Conservation (phyloP, 1,140 invertebrate species). For the Diabrotica undecimpunctata region DNA sequence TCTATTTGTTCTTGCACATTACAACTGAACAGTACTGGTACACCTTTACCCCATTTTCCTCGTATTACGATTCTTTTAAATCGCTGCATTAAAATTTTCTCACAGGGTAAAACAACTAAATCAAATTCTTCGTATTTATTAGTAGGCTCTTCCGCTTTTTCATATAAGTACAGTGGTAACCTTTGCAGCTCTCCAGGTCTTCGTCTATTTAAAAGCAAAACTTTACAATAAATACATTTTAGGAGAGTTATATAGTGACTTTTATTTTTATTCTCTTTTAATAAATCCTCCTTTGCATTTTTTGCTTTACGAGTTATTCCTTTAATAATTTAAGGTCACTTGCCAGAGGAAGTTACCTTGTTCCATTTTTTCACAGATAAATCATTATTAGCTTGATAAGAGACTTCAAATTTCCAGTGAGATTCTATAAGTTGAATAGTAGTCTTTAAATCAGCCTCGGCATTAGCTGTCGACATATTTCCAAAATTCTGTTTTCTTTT, state of each 20-base stretch:
- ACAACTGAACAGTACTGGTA: constrained; percentile 28
- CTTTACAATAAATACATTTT: constrained; percentile 34
- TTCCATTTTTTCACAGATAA: constrained; percentile 42
- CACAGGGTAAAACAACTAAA: constrained; percentile 13
- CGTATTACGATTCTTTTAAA: constrained; percentile 30
- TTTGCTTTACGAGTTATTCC: constrained; percentile 33
- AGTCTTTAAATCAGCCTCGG: too few relatives aligned
- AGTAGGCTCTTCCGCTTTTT: background rate
- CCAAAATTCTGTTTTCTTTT: background rate
- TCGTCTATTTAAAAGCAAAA: constrained; percentile 35
- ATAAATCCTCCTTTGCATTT: constrained; percentile 16
- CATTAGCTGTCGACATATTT: too few relatives aligned
- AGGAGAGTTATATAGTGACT: constrained; percentile 29
- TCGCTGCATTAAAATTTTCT: constrained; percentile 25
- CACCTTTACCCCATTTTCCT: constrained; percentile 29
- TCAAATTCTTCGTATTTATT: constrained; percentile 28
- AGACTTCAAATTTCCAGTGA: constrained; percentile 29
- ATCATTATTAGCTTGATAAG: constrained; percentile 35
- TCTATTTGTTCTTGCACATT: constrained; percentile 27
- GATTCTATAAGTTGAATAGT: background rate
- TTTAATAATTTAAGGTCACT: constrained; percentile 42
- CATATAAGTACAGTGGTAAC: constrained; percentile 8
- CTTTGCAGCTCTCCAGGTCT: constrained; percentile 35
- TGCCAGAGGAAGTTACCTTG: constrained; percentile 41
- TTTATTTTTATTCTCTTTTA: constrained; percentile 13